Evolutionary conservation across 1,140 invertebrate species (phyloP).

Genomic region (Nylanderia fulva): DNA sequence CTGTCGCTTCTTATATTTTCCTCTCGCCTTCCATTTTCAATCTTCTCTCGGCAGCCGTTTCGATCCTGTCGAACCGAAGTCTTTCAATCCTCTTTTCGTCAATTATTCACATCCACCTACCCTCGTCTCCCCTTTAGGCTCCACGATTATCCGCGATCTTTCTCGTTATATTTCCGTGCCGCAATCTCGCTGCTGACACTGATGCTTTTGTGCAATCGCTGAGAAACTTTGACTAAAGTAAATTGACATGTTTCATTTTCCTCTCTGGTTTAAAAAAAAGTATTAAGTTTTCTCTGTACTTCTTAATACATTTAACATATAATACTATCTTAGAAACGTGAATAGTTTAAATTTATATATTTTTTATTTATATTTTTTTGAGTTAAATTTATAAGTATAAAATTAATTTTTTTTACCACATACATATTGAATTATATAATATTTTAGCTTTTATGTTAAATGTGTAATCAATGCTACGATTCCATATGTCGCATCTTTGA

Average conservation of each 20-base stretch:
- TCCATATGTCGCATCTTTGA: not conserved
- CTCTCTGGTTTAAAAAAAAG: not conserved
- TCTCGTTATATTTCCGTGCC: conserved; percentile 29
- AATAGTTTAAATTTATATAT: not conserved
- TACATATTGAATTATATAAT: too few species aligned
- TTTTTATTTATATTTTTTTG: too few species aligned
- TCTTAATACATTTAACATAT: not conserved
- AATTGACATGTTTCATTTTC: not conserved
- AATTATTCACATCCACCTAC: conserved; percentile 45
- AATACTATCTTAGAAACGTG: not conserved
- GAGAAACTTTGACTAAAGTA: not conserved
- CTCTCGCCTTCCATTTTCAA: conserved; percentile 45
- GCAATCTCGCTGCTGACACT: not conserved
- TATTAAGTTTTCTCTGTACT: not conserved
- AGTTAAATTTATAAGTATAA: not conserved
- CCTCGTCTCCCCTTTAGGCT: conserved; percentile 17
- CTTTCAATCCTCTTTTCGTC: conserved; percentile 51
- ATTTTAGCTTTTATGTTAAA: not conserved
- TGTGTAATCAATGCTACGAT: not conserved
- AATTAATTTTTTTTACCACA: too few species aligned
- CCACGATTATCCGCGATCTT: conserved; percentile 11
- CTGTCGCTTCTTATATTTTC: conserved; percentile 32
- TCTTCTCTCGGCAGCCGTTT: conserved; percentile 13
- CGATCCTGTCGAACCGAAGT: conserved; percentile 24
- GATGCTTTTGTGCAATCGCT: not conserved